Evolutionary conservation across 2,888 invertebrate genomes (phyloP).

Genomic region (Xanthia icteritia): DNA sequence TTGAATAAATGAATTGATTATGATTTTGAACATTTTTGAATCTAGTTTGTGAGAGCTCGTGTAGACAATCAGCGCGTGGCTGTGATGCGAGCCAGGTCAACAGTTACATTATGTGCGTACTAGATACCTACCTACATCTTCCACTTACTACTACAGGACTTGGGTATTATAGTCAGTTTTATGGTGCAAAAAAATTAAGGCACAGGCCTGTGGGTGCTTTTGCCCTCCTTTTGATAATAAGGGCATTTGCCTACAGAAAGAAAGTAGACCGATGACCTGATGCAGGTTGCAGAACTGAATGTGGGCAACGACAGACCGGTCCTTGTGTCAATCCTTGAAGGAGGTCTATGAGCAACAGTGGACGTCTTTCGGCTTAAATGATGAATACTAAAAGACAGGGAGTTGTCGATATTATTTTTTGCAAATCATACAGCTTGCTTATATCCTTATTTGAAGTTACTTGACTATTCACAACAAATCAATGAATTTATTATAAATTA

Average conservation of each 20-base stretch:
- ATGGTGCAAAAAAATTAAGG: background rate
- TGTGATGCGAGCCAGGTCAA: background rate
- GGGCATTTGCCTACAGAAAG: background rate
- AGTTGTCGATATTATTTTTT: background rate
- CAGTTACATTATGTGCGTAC: background rate
- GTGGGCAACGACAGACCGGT: background rate
- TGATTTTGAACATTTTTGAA: background rate
- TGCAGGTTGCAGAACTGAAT: background rate
- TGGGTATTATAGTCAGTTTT: background rate
- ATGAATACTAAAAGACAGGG: background rate
- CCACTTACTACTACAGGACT: background rate
- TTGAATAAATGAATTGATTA: background rate
- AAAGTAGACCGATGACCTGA: background rate
- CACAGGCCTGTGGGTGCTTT: background rate
- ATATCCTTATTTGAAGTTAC: background rate
- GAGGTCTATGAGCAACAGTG: background rate
- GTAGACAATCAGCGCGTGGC: constrained; percentile 1
- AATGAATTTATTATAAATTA: background rate
- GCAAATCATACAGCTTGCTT: background rate
- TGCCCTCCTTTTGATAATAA: background rate
- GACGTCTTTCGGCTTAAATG: background rate
- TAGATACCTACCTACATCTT: background rate
- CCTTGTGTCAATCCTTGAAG: background rate
- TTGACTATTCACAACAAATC: background rate
- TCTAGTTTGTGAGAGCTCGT: background rate